Percentiles rank a stretch among this genome's conserved stretches.
Evolutionary conservation across 2,888 invertebrate species (phyloP).

Genomic region (Meteorus cinctellus): DNA sequence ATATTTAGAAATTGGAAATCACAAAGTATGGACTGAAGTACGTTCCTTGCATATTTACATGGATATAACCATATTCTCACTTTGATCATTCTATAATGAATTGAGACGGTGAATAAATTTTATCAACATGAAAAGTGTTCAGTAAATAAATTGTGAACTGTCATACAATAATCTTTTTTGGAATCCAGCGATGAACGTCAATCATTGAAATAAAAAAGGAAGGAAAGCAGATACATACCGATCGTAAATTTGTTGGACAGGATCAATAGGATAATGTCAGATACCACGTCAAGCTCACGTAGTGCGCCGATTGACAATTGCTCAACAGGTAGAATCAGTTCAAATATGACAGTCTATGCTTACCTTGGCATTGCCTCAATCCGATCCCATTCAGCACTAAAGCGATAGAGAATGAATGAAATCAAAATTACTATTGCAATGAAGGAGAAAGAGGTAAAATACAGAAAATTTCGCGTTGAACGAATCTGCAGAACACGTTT

Average conservation of each 20-base stretch:
- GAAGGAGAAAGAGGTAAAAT: background rate
- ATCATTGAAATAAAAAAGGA: background rate
- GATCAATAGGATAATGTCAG: conserved; percentile 18
- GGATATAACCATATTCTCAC: background rate
- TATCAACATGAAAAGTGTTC: background rate
- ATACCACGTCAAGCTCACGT: conserved; percentile 16
- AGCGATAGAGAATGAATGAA: background rate
- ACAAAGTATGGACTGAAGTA: background rate
- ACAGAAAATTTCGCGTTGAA: background rate
- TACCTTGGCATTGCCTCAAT: background rate
- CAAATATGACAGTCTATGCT: background rate
- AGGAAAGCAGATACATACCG: background rate
- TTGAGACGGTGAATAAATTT: background rate
- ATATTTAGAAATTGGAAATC: background rate
- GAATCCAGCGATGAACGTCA: background rate
- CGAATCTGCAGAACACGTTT: background rate
- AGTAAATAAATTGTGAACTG: background rate
- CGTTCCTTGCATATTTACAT: background rate
- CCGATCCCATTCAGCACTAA: background rate
- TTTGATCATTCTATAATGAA: background rate
- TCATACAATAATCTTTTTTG: background rate
- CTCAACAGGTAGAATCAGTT: conserved; percentile 36
- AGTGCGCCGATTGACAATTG: conserved; percentile 23
- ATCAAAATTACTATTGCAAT: background rate
- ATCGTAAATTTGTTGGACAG: background rate